These are phyloP conservation scores for Pycnomerus fuliginosus DNA, from an alignment of 2,888 invertebrate genomes.

Conservation along the genomic window DNA sequence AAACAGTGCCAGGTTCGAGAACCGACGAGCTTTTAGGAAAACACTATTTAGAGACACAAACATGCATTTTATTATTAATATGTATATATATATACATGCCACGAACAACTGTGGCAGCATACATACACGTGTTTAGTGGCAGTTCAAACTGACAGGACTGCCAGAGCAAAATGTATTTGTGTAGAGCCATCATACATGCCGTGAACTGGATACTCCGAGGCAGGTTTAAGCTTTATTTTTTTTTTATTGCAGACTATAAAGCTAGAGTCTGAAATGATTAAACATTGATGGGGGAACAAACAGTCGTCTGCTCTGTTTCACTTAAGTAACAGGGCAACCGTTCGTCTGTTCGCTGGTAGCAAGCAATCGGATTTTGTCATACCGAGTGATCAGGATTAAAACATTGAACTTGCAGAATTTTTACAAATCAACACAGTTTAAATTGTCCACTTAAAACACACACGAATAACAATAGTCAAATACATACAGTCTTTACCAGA, in stretches of 20 bases:
- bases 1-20: too few relatives aligned
- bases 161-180: slow-evolving; percentile 52
- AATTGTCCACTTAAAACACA: slow-evolving; percentile 54
- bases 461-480: slow-evolving; percentile 54
- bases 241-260: slow-evolving; percentile 47
- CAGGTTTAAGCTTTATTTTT: slow-evolving; percentile 49
- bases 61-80: slow-evolving; percentile 35
- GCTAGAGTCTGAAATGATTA: slow-evolving; percentile 31
- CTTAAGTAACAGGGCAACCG: slow-evolving; percentile 14
- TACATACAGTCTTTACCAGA: slow-evolving; percentile 56
- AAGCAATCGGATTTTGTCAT: slow-evolving; percentile 51
- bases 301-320: slow-evolving; percentile 18
- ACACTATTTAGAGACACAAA: too few relatives aligned
- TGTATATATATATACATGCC: slow-evolving; percentile 40
- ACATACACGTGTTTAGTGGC: slow-evolving; percentile 49
- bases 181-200: slow-evolving; percentile 52
- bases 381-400: slow-evolving; percentile 50
- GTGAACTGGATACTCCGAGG: slow-evolving; percentile 48
- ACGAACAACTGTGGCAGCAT: slow-evolving; percentile 48
- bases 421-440: slow-evolving; percentile 53
- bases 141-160: slow-evolving; percentile 46
- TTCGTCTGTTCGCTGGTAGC: slow-evolving; percentile 35
- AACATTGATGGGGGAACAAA: slow-evolving; percentile 25
- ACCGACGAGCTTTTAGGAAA: slow-evolving; percentile 36
- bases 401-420: slow-evolving; percentile 54